phyloP scores from a whole-genome alignment of 2,797 vertebrate genomes.

The Siniperca scherzeri region DNA sequence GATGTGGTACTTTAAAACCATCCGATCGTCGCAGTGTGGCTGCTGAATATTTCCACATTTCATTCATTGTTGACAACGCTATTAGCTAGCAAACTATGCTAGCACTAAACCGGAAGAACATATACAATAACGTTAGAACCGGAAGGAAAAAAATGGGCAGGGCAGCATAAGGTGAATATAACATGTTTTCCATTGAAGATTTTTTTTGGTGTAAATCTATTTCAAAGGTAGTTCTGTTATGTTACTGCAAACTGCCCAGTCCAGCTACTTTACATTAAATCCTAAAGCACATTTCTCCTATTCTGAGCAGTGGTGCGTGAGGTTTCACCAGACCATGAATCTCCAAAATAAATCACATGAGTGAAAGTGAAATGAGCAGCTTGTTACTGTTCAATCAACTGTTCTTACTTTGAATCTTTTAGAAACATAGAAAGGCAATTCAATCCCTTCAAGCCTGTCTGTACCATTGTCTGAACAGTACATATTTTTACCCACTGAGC shows the following conservation, averaged over 20 bases:
- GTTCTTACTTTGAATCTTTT: constrained; percentile 13
- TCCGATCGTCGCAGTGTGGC: no score
- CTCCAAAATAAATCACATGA: constrained; percentile 36
- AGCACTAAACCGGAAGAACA: no score
- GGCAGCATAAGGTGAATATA: no score
- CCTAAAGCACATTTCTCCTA: constrained; percentile 11
- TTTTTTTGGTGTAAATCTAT: neutral
- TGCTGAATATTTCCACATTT: no score
- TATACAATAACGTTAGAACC: no score
- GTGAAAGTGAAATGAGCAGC: constrained; percentile 38
- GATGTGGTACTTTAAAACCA: no score
- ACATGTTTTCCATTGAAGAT: no score
- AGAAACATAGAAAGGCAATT: constrained; percentile 18
- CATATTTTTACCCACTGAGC: constrained; percentile 1
- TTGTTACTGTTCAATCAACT: constrained; percentile 26
- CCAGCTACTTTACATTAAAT: constrained; percentile 17
- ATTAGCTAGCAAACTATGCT: no score
- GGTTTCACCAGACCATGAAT: constrained; percentile 36
- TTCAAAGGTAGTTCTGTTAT: neutral
- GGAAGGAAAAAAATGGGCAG: no score
- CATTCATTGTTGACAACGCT: no score
- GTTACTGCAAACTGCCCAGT: neutral
- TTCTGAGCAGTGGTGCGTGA: constrained; percentile 19
- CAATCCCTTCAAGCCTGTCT: constrained; percentile 2
- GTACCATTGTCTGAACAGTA: constrained; percentile 1